phyloP scores from a whole-genome alignment of 2,113 vertebrate genomes.

The Callaeas wilsoni region DNA sequence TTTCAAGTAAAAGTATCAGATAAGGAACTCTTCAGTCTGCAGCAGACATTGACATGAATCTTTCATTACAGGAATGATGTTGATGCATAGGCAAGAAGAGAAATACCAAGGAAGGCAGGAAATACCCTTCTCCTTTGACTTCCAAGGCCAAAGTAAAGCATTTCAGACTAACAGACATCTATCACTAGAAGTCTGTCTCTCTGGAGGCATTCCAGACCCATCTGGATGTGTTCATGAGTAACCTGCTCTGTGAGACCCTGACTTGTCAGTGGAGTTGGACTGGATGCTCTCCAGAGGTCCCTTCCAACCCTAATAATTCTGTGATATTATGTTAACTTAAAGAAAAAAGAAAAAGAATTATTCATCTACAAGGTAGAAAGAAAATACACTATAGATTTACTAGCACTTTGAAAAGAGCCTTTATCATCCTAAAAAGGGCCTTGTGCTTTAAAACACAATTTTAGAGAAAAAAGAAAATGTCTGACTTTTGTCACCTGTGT shows the following conservation, averaged over 20 bases:
- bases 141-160: neutral
- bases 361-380: neutral
- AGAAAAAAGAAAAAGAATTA: neutral
- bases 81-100: neutral
- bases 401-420: neutral
- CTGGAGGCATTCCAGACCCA: neutral
- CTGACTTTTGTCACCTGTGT: neutral
- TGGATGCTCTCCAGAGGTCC: neutral
- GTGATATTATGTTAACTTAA: neutral
- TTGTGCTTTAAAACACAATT: neutral
- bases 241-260: neutral
- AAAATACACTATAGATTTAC: neutral
- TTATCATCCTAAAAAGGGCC: neutral
- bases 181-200: neutral
- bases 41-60: neutral
- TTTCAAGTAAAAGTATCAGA: neutral
- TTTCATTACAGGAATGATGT: neutral
- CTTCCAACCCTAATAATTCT: neutral
- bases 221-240: rapidly evolving
- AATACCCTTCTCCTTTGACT: neutral
- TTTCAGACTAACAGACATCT: neutral
- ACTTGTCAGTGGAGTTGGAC: neutral
- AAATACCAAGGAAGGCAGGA: neutral
- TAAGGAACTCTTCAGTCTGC: neutral
- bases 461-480: neutral